Evolutionary conservation across 2,888 invertebrate genomes (phyloP).

Genomic region (Orthosia gracilis): DNA sequence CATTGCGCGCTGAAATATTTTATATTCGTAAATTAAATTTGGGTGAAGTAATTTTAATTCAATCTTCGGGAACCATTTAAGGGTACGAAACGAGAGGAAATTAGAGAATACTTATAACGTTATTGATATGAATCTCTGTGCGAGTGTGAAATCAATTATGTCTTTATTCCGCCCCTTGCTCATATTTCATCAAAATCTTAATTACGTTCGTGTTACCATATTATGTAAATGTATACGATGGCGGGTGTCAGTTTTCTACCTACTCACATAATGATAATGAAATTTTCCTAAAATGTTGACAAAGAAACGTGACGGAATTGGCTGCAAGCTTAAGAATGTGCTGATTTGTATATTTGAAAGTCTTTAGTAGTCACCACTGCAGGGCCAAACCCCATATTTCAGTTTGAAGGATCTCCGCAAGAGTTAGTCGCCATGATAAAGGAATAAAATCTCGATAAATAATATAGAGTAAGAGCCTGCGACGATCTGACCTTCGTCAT

Average conservation of each 20-base stretch:
- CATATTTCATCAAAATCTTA: slow-evolving; percentile 56
- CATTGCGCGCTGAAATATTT: slow-evolving; percentile 48
- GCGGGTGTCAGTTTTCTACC: slow-evolving; percentile 10
- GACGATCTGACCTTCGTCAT: too few species aligned
- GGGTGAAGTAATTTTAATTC: slow-evolving; percentile 53
- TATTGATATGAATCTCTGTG: slow-evolving; percentile 48
- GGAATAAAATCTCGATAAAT: too few species aligned
- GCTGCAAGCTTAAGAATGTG: too few species aligned
- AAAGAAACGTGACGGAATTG: not conserved
- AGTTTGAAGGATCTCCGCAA: too few species aligned
- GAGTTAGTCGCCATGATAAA: too few species aligned
- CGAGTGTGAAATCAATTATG: slow-evolving; percentile 50
- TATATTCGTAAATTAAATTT: slow-evolving; percentile 55
- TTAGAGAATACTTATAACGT: slow-evolving; percentile 50
- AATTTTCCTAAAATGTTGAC: not conserved
- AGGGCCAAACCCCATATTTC: too few species aligned
- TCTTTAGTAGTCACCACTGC: too few species aligned
- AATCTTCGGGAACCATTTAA: slow-evolving; percentile 48
- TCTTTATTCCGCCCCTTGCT: slow-evolving; percentile 26
- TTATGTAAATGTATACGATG: not conserved
- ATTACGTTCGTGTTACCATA: slow-evolving; percentile 30
- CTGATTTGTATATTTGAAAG: too few species aligned
- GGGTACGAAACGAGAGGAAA: slow-evolving; percentile 51
- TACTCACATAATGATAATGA: not conserved
- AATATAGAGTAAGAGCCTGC: too few species aligned